Base-by-base conservation (phyloP, 2,113 vertebrate species). In the Paradisaea rubra region DNA sequence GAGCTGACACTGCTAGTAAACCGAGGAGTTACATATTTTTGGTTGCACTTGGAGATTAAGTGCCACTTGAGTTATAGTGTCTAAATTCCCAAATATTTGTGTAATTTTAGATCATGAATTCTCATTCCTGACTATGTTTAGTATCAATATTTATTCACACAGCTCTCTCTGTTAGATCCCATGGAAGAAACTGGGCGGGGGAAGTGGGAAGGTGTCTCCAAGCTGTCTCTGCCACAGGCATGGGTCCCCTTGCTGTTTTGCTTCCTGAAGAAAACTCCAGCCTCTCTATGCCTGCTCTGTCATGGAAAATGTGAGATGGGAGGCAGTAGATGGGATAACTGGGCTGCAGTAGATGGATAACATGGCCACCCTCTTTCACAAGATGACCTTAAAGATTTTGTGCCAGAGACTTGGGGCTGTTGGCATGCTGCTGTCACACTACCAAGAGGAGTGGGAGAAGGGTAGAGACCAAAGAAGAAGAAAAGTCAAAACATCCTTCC, bases 121-220 rank as follows among this genome's bases (percentile, higher is more conserved):
- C 88, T 76, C 65, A 68, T 93, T 93, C 63, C 59, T 94, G 94
- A 76, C 88, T 97, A 79, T 83, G 79, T 96, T 95, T 92, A 63
- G 39, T 91, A 89, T 94, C 97, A 98, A 96, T 82, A 96, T 96
- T 96, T 96, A 94, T 95, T 72, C 95, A 77, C 53, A 37, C 52
- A 93, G 54, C 52, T 60, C 49, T 94, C 86, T n/a, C 83, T 71
- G 82, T 84, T 87, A 79, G 35, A 91, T 95, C 39, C 71, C 77
- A 74, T 47, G 91, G 73, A 94, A 94, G 47, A 95, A 63, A 76
- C 44, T 53, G 28, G 10, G 37, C 0, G 9, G 52, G 57, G 21
- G 39, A 27, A 70, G n/a, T 41, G 22, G 13, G 65, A 79, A 88
- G 44, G 69, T 92, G 30, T 22, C 35, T 79, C 69, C 45, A 74